Evolutionary conservation across 2,113 vertebrate genomes (phyloP).

Genomic region (Columbina picui): DNA sequence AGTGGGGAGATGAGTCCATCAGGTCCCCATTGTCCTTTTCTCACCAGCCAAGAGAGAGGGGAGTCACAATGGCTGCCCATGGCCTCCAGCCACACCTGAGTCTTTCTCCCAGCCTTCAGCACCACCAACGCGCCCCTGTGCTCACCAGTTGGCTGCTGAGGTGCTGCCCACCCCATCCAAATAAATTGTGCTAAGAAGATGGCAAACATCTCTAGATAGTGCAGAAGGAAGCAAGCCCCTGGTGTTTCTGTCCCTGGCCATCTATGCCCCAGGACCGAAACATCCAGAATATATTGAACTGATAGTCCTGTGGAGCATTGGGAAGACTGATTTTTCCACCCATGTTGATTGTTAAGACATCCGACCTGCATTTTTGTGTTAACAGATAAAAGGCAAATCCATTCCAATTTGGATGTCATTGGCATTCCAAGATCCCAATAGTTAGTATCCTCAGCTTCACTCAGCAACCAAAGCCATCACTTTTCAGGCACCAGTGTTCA

Average conservation of each 20-base stretch:
- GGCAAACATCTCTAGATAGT: neutral
- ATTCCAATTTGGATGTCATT: neutral
- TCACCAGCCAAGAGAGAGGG: neutral
- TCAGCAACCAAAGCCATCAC: neutral
- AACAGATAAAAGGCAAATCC: neutral
- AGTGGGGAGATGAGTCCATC: fast-evolving
- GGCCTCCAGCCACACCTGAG: neutral
- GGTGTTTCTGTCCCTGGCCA: neutral
- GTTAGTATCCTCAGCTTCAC: neutral
- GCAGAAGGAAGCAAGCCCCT: neutral
- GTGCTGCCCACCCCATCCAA: neutral
- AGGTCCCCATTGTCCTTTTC: neutral
- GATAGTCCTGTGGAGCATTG: neutral
- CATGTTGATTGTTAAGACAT: neutral
- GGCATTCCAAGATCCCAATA: neutral
- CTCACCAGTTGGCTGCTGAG: neutral
- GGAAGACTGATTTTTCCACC: neutral
- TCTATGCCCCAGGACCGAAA: neutral
- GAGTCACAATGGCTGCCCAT: neutral
- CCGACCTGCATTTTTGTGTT: neutral
- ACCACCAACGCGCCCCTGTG: neutral
- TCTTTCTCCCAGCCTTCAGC: neutral
- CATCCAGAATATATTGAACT: neutral
- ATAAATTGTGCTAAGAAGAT: neutral
- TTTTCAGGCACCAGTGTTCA: neutral